Evolutionary conservation across 2,113 vertebrate genomes (phyloP).

Genomic region (Psittacula cyanocephala): DNA sequence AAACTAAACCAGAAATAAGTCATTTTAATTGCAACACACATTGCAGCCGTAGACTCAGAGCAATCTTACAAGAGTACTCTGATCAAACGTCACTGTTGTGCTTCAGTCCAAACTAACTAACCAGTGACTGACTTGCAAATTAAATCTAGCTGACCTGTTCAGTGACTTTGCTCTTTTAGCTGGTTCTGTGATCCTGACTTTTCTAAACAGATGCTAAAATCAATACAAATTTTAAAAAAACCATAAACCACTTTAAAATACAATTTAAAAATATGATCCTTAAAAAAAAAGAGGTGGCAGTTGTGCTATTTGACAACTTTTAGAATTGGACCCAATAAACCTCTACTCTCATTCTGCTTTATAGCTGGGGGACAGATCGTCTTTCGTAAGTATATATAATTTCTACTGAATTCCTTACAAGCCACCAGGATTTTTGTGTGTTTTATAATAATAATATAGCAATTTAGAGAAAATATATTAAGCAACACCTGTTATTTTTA

Average conservation of each 20-base stretch:
- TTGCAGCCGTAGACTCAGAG: background rate
- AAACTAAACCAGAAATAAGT: background rate
- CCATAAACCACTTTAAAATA: background rate
- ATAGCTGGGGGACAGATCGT: background rate
- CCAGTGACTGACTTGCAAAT: background rate
- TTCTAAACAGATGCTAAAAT: background rate
- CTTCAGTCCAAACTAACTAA: background rate
- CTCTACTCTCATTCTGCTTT: background rate
- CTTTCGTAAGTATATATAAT: background rate
- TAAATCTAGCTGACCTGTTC: background rate
- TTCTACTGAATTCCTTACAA: background rate
- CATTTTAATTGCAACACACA: background rate
- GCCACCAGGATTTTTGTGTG: background rate
- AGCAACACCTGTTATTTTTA: background rate
- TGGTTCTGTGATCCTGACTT: background rate
- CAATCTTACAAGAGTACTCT: background rate
- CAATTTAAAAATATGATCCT: background rate
- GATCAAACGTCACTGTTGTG: background rate
- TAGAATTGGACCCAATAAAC: background rate
- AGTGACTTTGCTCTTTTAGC: background rate
- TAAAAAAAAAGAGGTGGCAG: background rate
- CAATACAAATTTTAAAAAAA: background rate
- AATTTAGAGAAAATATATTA: background rate
- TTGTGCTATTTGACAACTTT: background rate
- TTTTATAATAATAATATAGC: background rate